A percentile compares a stretch with the other conserved stretches of the same genome.
These are phyloP conservation scores for Crax fasciolata DNA, from an alignment of 2,797 vertebrate genomes.

Conservation along the genomic window DNA sequence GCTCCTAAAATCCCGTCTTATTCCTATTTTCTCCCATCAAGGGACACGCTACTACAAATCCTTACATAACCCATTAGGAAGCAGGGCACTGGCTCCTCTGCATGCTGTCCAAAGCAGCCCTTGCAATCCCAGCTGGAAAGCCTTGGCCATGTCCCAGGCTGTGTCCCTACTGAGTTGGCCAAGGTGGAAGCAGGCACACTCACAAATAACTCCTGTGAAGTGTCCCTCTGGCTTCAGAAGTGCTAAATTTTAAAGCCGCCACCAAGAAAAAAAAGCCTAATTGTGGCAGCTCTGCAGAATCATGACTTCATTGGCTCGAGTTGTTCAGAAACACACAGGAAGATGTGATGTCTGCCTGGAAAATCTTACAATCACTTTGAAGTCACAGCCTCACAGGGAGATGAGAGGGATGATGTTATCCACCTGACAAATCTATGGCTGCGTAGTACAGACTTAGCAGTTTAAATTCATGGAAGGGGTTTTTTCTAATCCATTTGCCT, in stretches of 20 bases:
- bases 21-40: constrained; percentile 44
- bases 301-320: not conserved
- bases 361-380: constrained; percentile 41
- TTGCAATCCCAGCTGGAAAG: not conserved
- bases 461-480: constrained; percentile 3
- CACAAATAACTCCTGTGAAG: not conserved
- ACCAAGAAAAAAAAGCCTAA: not conserved
- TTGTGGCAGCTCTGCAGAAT: not conserved
- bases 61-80: constrained; percentile 52
- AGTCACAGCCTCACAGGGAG: constrained; percentile 12
- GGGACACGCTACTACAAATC: constrained; percentile 39
- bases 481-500: constrained; percentile 5
- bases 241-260: not conserved
- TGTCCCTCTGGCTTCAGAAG: not conserved
- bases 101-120: not conserved
- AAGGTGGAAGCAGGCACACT: not conserved
- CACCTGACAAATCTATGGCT: constrained; percentile 46
- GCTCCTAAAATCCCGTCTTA: constrained; percentile 53
- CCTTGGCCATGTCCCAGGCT: not conserved
- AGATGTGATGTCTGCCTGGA: not conserved
- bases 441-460: constrained; percentile 36
- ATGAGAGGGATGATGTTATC: constrained; percentile 28
- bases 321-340: constrained; percentile 3
- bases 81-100: not conserved
- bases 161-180: not conserved